These are phyloP conservation scores for Dinomys branickii DNA, from an alignment of 2,113 vertebrate genomes.

Conservation along the genomic window DNA sequence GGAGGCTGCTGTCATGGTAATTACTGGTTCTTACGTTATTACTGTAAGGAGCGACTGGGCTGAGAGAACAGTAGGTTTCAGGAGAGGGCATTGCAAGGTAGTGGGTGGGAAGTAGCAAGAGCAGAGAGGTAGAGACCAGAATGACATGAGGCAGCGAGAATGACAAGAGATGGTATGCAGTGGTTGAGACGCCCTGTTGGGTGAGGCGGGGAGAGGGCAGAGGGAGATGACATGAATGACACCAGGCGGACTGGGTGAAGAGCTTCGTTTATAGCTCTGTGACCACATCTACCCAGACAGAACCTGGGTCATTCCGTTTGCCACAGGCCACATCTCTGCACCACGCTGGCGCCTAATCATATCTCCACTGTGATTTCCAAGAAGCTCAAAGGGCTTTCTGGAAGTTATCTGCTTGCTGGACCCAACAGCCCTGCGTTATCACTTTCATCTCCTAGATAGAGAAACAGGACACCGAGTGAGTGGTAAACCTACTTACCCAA, in stretches of 20 bases:
- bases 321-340: background rate
- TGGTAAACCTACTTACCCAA: background rate
- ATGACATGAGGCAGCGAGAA: accelerated
- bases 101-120: no score
- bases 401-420: conserved; percentile 71
- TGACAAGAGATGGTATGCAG: background rate
- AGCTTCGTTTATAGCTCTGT: background rate
- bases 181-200: background rate
- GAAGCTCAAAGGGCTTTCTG: conserved; percentile 79
- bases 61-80: background rate
- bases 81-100: background rate
- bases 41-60: background rate
- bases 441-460: conserved; percentile 69
- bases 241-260: background rate
- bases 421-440: conserved; percentile 56
- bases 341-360: conserved; percentile 50
- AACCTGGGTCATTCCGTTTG: background rate
- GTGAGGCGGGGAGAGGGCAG: no score
- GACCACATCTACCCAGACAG: background rate
- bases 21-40: background rate
- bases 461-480: conserved; percentile 49
- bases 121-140: no score
- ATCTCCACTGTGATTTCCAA: conserved; percentile 66
- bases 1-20: background rate
- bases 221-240: background rate